Evolutionary conservation across 2,888 invertebrate genomes (phyloP).

Genomic region (Folsomia manolachei): DNA sequence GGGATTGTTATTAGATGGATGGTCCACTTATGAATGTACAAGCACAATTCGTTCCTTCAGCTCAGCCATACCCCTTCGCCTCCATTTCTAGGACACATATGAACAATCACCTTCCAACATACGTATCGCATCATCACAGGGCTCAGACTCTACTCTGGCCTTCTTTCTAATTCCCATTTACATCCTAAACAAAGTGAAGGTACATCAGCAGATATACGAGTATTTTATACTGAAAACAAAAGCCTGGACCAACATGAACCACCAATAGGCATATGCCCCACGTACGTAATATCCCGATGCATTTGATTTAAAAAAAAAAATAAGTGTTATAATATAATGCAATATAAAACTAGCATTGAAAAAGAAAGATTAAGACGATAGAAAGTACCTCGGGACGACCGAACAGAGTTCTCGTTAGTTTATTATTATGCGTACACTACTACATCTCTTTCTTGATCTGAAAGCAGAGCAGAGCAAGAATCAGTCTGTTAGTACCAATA

Average conservation of each 20-base stretch:
- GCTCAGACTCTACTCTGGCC: not conserved
- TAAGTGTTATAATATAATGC: not conserved
- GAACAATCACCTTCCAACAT: not conserved
- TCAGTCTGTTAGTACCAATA: too few species aligned
- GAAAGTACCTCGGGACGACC: not conserved
- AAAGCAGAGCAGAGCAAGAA: too few species aligned
- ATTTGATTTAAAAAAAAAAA: conserved; percentile 1
- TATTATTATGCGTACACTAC: conserved; percentile 3
- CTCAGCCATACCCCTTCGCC: not conserved
- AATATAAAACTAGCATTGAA: too few species aligned
- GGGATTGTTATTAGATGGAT: not conserved
- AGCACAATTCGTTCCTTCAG: not conserved
- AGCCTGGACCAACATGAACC: not conserved
- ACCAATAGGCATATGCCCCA: not conserved
- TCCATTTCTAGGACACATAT: not conserved
- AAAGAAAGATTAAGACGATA: not conserved
- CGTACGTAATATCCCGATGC: not conserved
- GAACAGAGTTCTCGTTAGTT: conserved; percentile 1
- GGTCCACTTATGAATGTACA: not conserved
- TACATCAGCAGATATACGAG: not conserved
- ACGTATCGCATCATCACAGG: not conserved
- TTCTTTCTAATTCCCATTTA: not conserved
- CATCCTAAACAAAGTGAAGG: not conserved
- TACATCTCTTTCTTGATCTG: too few species aligned
- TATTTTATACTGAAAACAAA: too few species aligned